Base-by-base conservation (phyloP, 2,797 vertebrate species). In the Neopelma chrysocephalum region DNA sequence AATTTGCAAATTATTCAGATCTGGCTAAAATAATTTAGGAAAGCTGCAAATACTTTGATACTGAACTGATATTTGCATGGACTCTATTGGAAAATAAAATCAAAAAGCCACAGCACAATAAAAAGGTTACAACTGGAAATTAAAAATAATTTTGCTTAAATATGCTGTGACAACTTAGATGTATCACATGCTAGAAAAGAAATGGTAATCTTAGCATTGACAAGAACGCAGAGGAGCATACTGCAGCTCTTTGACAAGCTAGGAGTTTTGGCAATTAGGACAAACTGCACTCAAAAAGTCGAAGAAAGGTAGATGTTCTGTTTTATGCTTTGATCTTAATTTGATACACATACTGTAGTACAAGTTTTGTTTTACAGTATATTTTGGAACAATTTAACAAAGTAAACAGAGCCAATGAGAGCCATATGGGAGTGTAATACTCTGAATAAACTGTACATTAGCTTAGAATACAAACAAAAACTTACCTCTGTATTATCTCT, bases 361-460 rank as follows among this genome's bases (percentile, higher is more conserved):
- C 45, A 94, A 53, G 15, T 70, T 86, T 91, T 62, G 71, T 58
- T 88, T 93, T 51, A 87, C 62, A 70, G 57, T 50, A 38, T 72
- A 80, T 87, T 93, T 96, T 56, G 69, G 71, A 88, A 83, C 43
- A 84, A 82, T 82, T 93, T 87, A 85, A 94, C 87, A 80, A 50
- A 89, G 50, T 38, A 96, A 88, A 87, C 25, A 86, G 92, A 89
- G 51, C 13, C 32, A 94, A 60, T 15, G 70, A 72, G 25, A 90
- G 75, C 64, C 70, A 86, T 27, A 57, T 17, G 50, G 58, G 48
- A 90, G n/a, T 47, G 42, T 36, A 89, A 83, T 22, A 78, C 48
- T 79, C 82, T 78, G 81, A 96, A 91, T 25, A 86, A 38, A 78
- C 21, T 72, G 85, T 36, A 84, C 22, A 62, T 84, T 66, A 96